Conservation (phyloP, 2,888 invertebrate genomes). For the Hyalella azteca region DNA sequence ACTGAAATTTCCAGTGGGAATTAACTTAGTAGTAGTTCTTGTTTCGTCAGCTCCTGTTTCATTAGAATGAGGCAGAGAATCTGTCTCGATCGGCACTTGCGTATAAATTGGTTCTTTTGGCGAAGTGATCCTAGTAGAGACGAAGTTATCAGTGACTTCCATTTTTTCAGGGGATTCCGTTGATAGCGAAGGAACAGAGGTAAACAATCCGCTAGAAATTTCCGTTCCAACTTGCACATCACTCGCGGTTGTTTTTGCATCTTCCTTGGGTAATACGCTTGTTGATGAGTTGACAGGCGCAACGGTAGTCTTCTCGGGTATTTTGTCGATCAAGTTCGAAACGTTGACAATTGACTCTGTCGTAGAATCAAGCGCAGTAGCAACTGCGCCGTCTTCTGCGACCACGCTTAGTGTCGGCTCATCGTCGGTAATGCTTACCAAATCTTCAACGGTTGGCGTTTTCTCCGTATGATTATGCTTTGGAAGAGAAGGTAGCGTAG, state of each 20-base stretch:
- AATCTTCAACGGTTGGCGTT: not conserved
- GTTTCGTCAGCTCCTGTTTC: no score
- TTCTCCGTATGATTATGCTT: not conserved
- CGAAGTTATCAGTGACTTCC: not conserved
- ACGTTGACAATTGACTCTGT: not conserved
- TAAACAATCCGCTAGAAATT: not conserved
- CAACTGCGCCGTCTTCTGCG: not conserved
- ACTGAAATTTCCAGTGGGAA: no score
- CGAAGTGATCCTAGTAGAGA: conserved; percentile 22
- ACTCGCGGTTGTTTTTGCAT: conserved; percentile 54
- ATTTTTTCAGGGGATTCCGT: not conserved
- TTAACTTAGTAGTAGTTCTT: no score
- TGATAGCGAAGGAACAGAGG: not conserved
- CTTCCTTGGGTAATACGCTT: not conserved
- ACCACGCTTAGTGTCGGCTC: not conserved
- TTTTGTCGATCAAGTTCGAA: not conserved
- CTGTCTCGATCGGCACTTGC: not conserved
- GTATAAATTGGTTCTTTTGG: not conserved
- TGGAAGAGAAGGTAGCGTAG: not conserved
- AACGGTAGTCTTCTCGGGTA: not conserved
- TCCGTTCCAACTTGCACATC: conserved; percentile 41
- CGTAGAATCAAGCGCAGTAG: not conserved
- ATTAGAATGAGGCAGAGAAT: not conserved
- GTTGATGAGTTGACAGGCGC: not conserved
- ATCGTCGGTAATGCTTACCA: not conserved